Conservation (phyloP, 2,797 vertebrate species). For the Muscicapa striata region DNA sequence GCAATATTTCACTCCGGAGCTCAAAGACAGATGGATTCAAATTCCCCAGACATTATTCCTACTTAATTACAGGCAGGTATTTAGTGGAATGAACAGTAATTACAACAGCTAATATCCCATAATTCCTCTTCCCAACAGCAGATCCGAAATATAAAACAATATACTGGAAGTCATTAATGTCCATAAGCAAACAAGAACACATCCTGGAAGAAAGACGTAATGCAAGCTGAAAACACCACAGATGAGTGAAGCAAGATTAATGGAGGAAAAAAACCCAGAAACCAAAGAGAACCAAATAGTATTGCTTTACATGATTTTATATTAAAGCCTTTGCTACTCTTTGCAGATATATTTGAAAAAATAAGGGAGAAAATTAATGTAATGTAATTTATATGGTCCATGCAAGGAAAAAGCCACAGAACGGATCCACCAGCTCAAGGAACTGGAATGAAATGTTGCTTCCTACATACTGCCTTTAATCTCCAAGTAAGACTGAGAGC, state of each 20-base stretch:
- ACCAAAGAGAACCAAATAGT: background rate
- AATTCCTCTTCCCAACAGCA: background rate
- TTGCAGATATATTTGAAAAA: background rate
- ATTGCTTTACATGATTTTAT: background rate
- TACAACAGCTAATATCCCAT: background rate
- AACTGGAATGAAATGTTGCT: background rate
- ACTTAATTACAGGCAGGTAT: background rate
- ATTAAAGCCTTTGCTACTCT: background rate
- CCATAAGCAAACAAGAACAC: background rate
- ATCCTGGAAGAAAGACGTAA: background rate
- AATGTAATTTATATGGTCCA: background rate
- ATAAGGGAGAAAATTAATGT: background rate
- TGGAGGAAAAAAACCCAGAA: rapidly evolving
- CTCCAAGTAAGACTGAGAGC: background rate
- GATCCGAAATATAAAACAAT: background rate
- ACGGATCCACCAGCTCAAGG: background rate
- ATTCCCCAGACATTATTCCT: background rate
- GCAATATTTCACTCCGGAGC: background rate
- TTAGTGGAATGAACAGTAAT: background rate
- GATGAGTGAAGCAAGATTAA: background rate
- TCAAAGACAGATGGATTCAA: background rate
- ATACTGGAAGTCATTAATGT: background rate
- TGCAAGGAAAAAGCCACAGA: background rate
- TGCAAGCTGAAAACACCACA: background rate
- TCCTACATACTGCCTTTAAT: background rate